These are phyloP conservation scores for Phytoseiulus persimilis DNA, from an alignment of 2,888 invertebrate species.

Conservation along the genomic window DNA sequence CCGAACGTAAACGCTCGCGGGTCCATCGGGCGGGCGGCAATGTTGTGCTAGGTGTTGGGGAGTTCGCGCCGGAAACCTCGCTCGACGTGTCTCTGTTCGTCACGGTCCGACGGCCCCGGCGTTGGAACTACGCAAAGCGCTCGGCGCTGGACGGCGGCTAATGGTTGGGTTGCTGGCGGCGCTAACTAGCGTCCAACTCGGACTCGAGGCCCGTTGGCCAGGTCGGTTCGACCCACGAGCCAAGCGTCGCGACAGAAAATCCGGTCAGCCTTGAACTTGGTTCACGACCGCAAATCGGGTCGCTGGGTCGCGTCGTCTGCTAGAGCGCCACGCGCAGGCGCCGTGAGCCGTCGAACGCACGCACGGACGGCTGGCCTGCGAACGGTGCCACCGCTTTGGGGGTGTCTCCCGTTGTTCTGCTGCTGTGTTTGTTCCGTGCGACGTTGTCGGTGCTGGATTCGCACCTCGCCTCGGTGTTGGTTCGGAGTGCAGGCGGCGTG, in stretches of 20 bases:
- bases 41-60: too few relatives aligned
- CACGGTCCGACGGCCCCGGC: too few relatives aligned
- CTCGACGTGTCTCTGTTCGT: too few relatives aligned
- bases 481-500: background rate
- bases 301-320: slow-evolving; percentile 5
- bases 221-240: background rate
- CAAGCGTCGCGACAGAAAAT: background rate
- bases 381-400: background rate
- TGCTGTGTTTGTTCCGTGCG: background rate
- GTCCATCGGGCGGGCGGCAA: too few relatives aligned
- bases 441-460: background rate
- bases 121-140: too few relatives aligned
- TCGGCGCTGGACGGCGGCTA: too few relatives aligned
- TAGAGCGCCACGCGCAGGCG: background rate
- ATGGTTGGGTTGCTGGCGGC: background rate
- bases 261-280: background rate
- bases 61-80: too few relatives aligned
- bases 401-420: background rate
- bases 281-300: slow-evolving; percentile 5
- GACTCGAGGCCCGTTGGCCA: background rate
- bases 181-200: background rate
- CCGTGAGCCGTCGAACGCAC: background rate
- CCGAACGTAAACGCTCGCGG: too few relatives aligned
- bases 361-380: background rate
- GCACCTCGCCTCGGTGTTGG: background rate